Conservation (phyloP, 2,797 vertebrate species). For the Eulemur mongoz region DNA sequence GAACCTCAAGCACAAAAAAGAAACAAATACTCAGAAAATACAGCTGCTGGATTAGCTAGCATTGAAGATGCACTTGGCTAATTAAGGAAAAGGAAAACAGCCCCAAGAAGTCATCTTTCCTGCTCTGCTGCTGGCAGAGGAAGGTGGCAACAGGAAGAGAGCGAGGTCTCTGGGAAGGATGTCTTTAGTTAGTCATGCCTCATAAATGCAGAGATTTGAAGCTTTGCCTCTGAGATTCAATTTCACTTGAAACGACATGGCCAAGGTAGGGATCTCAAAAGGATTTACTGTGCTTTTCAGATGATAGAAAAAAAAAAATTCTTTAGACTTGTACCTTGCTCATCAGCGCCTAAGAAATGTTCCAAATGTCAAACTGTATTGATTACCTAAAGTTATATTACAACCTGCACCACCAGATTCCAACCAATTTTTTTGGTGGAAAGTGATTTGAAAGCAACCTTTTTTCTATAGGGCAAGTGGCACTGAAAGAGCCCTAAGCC, state of each 20-base stretch:
- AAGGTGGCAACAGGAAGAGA: background rate
- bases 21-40: background rate
- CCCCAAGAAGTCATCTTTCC: background rate
- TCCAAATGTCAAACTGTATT: background rate
- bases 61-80: background rate
- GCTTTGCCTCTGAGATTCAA: slow-evolving; percentile 44
- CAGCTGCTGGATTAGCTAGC: background rate
- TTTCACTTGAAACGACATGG: slow-evolving; percentile 46
- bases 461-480: background rate
- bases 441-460: background rate
- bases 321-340: slow-evolving; percentile 21
- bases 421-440: background rate
- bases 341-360: background rate
- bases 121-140: background rate
- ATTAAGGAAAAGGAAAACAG: background rate
- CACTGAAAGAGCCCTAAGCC: background rate
- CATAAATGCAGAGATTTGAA: background rate
- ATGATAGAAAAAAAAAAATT: slow-evolving; percentile 1
- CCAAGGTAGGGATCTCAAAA: slow-evolving; percentile 48
- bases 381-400: background rate
- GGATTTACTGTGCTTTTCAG: slow-evolving; percentile 64
- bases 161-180: background rate
- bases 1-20: background rate
- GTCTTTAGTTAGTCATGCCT: background rate
- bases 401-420: background rate